Conservation (phyloP, 2,888 invertebrate genomes). For the Periphyllus acericola region DNA sequence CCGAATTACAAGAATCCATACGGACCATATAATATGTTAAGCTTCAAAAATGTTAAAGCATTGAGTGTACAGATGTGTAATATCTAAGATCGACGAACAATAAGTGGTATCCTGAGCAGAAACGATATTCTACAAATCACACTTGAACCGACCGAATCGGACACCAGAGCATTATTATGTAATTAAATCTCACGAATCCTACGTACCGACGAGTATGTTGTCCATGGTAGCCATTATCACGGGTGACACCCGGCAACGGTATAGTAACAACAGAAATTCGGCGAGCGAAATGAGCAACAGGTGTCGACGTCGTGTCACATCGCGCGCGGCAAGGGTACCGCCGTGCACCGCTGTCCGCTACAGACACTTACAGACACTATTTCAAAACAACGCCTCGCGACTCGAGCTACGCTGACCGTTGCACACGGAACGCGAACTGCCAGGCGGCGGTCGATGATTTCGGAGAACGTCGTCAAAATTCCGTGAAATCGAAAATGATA, state of each 20-base stretch:
- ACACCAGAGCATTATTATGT: background rate
- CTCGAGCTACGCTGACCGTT: background rate
- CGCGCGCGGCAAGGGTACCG: background rate
- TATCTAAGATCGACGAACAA: background rate
- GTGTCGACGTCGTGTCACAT: conserved; percentile 53
- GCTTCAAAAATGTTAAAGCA: too few species aligned
- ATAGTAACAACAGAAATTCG: background rate
- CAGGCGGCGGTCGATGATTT: background rate
- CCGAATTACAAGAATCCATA: too few species aligned
- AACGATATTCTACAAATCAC: too few species aligned
- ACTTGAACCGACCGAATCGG: background rate
- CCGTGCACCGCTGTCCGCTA: too few species aligned
- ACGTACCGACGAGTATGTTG: conserved; percentile 50
- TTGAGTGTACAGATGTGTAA: too few species aligned
- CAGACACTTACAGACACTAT: background rate
- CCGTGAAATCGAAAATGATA: background rate
- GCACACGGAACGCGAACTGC: too few species aligned
- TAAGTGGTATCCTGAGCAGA: background rate
- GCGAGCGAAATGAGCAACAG: conserved; percentile 38
- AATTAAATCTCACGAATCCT: background rate
- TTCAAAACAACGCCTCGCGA: background rate
- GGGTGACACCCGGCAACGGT: background rate
- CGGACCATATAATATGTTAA: too few species aligned
- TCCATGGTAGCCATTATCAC: conserved; percentile 37
- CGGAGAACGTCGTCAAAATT: background rate